Evolutionary conservation across 2,113 vertebrate genomes (phyloP).

Genomic region (Tachysurus vachellii): DNA sequence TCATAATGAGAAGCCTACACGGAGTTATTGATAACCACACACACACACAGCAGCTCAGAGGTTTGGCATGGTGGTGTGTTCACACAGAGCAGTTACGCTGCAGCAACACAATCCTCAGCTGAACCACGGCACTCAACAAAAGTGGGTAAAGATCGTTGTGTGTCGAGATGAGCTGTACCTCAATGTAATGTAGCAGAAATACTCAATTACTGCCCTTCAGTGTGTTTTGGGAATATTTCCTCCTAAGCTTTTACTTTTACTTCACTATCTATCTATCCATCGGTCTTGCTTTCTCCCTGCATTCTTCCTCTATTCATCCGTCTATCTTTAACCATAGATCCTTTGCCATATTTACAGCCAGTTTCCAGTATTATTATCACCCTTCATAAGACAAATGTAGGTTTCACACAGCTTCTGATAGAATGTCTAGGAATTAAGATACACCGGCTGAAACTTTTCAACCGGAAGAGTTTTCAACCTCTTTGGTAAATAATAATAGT

Average conservation of each 20-base stretch:
- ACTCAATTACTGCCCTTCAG: background rate
- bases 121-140: slow-evolving; percentile 43
- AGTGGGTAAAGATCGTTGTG: slow-evolving; percentile 4
- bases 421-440: background rate
- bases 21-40: slow-evolving; percentile 16
- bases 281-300: too few species aligned
- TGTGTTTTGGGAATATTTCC: background rate
- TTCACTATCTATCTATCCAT: background rate
- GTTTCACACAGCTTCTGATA: background rate
- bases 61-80: slow-evolving; percentile 26
- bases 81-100: slow-evolving; percentile 19
- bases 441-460: background rate
- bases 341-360: background rate
- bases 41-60: slow-evolving; percentile 13
- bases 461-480: background rate
- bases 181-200: background rate
- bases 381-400: background rate
- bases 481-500: background rate
- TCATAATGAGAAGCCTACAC: background rate
- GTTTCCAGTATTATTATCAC: background rate
- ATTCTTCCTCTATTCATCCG: too few species aligned
- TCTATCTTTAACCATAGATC: background rate
- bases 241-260: background rate
- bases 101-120: slow-evolving; percentile 21
- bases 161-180: background rate